phyloP scores from a whole-genome alignment of 2,113 vertebrate genomes.

The Indicator maculatus region DNA sequence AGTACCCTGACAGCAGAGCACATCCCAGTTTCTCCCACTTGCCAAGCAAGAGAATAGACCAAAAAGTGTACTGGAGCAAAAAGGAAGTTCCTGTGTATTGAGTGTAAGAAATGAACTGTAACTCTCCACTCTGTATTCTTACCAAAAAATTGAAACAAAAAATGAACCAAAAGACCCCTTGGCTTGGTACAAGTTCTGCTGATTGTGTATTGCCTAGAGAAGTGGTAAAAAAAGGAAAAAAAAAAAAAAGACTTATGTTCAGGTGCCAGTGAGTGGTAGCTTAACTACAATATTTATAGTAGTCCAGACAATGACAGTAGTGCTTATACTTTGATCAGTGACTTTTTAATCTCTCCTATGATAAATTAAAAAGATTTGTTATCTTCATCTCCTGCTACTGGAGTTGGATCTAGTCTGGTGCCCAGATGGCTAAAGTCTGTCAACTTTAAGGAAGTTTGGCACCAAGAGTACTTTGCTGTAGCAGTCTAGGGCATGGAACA shows the following conservation, averaged over 20 bases:
- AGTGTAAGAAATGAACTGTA: not conserved
- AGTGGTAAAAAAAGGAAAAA: too few species aligned
- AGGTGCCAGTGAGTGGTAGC: not conserved
- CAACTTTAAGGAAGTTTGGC: conserved; percentile 50
- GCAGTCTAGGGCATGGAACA: not conserved
- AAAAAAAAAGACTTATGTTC: not conserved
- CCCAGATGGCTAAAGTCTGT: conserved; percentile 56
- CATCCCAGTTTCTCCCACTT: not conserved
- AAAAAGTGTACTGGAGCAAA: not conserved
- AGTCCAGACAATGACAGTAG: not conserved
- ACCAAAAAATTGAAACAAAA: not conserved
- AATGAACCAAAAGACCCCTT: not conserved
- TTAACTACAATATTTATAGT: not conserved
- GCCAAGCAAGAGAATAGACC: not conserved
- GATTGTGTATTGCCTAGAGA: not conserved
- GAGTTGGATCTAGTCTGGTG: conserved; percentile 44
- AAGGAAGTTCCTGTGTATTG: not conserved
- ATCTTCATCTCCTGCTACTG: conserved; percentile 4
- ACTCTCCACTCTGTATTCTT: not conserved
- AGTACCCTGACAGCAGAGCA: not conserved
- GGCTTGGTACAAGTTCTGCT: not conserved
- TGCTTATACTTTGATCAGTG: conserved; percentile 17
- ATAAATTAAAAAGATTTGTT: conserved; percentile 27
- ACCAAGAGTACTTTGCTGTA: not conserved
- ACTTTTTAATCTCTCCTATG: conserved; percentile 35